Evolutionary conservation across 1,140 invertebrate genomes (phyloP), one percentile per base, ranked within the genome.

Genomic region (Procambarus clarkii): DNA sequence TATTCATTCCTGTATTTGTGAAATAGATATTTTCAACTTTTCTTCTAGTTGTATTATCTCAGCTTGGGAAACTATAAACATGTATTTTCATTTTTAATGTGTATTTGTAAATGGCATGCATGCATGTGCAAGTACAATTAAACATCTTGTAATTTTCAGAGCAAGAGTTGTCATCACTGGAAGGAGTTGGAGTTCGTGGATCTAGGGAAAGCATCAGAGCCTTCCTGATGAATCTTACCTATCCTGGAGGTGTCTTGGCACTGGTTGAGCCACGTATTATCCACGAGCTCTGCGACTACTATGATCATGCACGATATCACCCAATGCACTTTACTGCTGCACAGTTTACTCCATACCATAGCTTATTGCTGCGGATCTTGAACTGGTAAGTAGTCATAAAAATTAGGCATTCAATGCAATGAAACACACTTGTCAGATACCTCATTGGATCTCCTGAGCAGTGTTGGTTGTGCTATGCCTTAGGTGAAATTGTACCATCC

Each of bases 341-440:
- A 34, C 88, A 90, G 48, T 90, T 90, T 24, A 90, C 80, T 77
- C 88, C 88, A 21, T 90, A 90, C 58, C 88, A 90, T 46, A 84
- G 80, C 50, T 60, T 90, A 18, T n/a, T 90, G 71, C 71, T 81
- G 11, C 80, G 88, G 21, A 78, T 90, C 24, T 84, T 90, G 50
- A 80, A 90, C 81, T 90, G 88, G 88, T 90, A 77, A 84, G 88
- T 13, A 34, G 34, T 34, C 34, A 34, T 34, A 34, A 34, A 34
- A 34, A 34, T 34, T 34, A 34, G 34, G 34, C 34, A 34, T 34
- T 81, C 8, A 34, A 34, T 34, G 34, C 34, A 34, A 34, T 34
- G 34, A 34, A 34, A 34, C 34, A 34, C 34, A 0, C 34, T 34
- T 34, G 34, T 34, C 34, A 34, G 34, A 34, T 34, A 0, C 34